These are phyloP conservation scores for Morone chrysops DNA, from an alignment of 2,113 vertebrate species.

Conservation along the genomic window DNA sequence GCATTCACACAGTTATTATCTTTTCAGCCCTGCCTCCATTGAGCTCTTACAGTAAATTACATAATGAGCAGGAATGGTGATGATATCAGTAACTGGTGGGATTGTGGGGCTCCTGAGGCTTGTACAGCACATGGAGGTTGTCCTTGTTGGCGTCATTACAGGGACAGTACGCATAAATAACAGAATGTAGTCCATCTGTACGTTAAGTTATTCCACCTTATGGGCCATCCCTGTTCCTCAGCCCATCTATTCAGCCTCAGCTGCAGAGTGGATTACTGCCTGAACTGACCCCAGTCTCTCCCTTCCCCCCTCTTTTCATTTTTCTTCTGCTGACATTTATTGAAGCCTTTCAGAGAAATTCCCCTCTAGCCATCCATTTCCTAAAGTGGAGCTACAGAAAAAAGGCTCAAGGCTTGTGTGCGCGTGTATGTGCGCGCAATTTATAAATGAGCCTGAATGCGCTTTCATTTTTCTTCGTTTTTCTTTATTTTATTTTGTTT, in stretches of 20 bases:
- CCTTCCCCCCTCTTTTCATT: constrained; percentile 72
- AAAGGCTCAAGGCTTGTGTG: constrained; percentile 53
- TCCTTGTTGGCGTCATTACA: constrained; percentile 53
- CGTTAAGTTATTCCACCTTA: constrained; percentile 74
- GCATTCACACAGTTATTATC: neutral
- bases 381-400: constrained; percentile 77
- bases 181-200: constrained; percentile 43
- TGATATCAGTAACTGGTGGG: constrained; percentile 10
- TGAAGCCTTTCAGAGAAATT: constrained; percentile 83
- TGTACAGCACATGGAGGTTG: constrained; percentile 22
- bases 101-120: constrained; percentile 18
- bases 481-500: neutral
- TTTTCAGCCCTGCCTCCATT: neutral
- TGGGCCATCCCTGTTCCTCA: constrained; percentile 52
- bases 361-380: constrained; percentile 81
- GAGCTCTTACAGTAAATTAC: constrained; percentile 39
- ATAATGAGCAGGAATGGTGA: constrained; percentile 34
- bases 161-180: constrained; percentile 57
- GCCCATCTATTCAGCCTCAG: constrained; percentile 66
- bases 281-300: constrained; percentile 65
- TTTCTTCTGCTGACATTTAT: constrained; percentile 83
- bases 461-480: constrained; percentile 28
- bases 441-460: constrained; percentile 66
- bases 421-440: constrained; percentile 43
- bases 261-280: constrained; percentile 75